phyloP scores from a whole-genome alignment of 2,113 vertebrate genomes.

The Psilopogon haemacephalus region DNA sequence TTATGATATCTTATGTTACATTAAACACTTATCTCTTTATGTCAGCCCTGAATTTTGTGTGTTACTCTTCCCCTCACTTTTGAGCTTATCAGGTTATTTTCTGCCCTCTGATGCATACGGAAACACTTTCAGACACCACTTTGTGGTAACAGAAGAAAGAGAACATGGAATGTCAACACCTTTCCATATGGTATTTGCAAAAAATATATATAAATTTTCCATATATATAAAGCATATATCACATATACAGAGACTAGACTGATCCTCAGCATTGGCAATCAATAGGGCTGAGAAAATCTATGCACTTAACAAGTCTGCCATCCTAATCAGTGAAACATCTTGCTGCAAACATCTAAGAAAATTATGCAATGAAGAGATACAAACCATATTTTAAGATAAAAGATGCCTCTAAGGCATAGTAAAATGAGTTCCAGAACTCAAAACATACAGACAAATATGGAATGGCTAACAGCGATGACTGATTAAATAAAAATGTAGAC shows the following conservation, averaged over 20 bases:
- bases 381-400: not conserved
- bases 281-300: not conserved
- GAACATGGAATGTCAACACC: constrained; percentile 13
- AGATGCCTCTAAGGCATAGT: not conserved
- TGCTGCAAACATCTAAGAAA: not conserved
- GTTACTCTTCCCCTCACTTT: too few species aligned
- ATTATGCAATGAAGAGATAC: not conserved
- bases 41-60: too few species aligned
- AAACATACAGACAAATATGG: not conserved
- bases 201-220: not conserved
- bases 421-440: not conserved
- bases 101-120: not conserved
- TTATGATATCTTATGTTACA: too few species aligned
- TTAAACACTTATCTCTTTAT: too few species aligned
- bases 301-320: not conserved
- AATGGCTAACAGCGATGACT: not conserved
- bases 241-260: not conserved
- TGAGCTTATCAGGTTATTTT: constrained; percentile 5
- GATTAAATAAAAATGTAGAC: not conserved
- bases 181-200: constrained; percentile 17
- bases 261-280: not conserved
- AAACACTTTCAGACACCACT: not conserved
- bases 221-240: not conserved
- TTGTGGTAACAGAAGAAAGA: constrained; percentile 2
- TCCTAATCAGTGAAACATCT: not conserved